phyloP scores from a whole-genome alignment of 1,140 invertebrate genomes.

The Drosophila pachea region DNA sequence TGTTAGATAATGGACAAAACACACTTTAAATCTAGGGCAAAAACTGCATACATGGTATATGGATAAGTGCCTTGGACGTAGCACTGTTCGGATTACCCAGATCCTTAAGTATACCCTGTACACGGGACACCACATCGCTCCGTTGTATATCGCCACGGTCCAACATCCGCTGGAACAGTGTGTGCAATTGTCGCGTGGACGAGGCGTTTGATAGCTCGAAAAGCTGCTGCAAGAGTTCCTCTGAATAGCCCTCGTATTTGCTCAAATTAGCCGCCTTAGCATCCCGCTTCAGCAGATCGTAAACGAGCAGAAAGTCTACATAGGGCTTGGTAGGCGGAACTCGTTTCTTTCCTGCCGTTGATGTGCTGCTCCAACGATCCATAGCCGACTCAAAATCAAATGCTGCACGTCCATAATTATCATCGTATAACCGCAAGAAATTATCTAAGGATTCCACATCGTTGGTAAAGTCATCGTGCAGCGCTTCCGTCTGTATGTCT shows the following conservation, averaged over 20 bases:
- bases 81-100: slow-evolving; percentile 69
- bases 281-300: slow-evolving; percentile 77
- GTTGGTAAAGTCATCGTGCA: slow-evolving; percentile 69
- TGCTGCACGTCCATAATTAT: slow-evolving; percentile 72
- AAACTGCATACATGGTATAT: slow-evolving; percentile 74
- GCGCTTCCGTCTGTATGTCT: slow-evolving; percentile 66
- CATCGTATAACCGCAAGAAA: slow-evolving; percentile 76
- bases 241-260: slow-evolving; percentile 76
- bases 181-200: slow-evolving; percentile 66
- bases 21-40: slow-evolving; percentile 58
- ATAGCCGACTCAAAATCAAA: slow-evolving; percentile 69
- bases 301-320: slow-evolving; percentile 75
- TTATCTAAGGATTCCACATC: slow-evolving; percentile 77
- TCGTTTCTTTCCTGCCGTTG: slow-evolving; percentile 77
- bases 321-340: slow-evolving; percentile 78
- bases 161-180: slow-evolving; percentile 70
- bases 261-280: slow-evolving; percentile 74
- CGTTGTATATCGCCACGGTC: slow-evolving; percentile 69
- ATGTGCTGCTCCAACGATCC: slow-evolving; percentile 72
- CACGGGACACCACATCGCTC: slow-evolving; percentile 72
- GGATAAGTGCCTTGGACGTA: slow-evolving; percentile 64
- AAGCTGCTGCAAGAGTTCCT: slow-evolving; percentile 66
- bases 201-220: slow-evolving; percentile 63
- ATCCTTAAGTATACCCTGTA: slow-evolving; percentile 74
- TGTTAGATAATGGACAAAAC: slow-evolving; percentile 16